Evolutionary conservation across 2,113 vertebrate species (phyloP), one percentile per base, ranked within the genome.

Genomic region (Ctenomys sociabilis): DNA sequence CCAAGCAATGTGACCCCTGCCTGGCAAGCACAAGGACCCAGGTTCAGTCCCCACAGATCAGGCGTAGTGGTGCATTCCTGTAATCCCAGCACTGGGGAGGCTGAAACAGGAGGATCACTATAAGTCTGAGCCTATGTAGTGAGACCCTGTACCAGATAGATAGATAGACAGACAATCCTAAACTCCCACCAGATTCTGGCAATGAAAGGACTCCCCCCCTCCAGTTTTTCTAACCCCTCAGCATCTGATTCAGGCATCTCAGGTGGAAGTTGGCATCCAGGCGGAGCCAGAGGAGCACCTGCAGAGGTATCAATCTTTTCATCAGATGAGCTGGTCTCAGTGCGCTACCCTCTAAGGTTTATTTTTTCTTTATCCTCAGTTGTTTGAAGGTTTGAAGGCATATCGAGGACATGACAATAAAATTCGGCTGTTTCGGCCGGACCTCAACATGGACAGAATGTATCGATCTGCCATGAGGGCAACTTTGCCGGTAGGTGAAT

Each of bases 331-430:
- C 40, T 90, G 5, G 84, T 75, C 94, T 85, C 43, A 72, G 54
- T 70, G 16, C 37, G 7, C 73, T 37, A 61, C n/a, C 24, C 21
- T 9, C 4, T 91, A 80, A 82, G 87, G 0, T 61, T 85, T 66
- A 1, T 83, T 95, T 92, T 21, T 54, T 30, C 73, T 89, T 72
- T 52, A 32, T 80, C 83, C 75, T 80, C 94, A 99, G 99, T 66
- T 99, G 68, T 99, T 99, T 66, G 99, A 99, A 97, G 99, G 99
- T 28, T 93, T 99, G 98, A 99, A 99, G 97, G 99, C 98, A 0
- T 99, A 99, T 87, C 98, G 99, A 37, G 99, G 99, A 12, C 98
- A 98, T 8, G 99, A 99, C 81, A 97, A 98, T 88, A 99, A 98
- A 94, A 98, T 99, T 85, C 99, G 99, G 45, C 98, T 99, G 57